Evolutionary conservation across 2,797 vertebrate genomes (phyloP), one percentile per base, ranked within the genome.

Genomic region (Enteromius fasciolatus): DNA sequence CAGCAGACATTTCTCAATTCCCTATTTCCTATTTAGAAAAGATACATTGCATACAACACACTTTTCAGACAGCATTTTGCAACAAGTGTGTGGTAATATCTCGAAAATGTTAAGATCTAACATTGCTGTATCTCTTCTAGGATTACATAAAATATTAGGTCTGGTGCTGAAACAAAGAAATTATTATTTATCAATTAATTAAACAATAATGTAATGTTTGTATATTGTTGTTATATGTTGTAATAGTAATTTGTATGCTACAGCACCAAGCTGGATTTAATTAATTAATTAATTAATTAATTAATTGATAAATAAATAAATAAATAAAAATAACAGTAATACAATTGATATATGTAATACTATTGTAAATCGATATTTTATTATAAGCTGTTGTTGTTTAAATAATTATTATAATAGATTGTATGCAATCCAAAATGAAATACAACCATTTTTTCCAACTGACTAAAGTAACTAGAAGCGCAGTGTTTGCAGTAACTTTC

Each of bases 1-100:
- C 68, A 87, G 85, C 88, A 87, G 89, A 84, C 20, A 80, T 73
- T 80, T 77, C 46, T 81, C n/a, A 61, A 59, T 36, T 41, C 68
- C 25, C 25, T 69, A 20, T 61, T 63, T 57, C 18, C 31, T n/a
- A 9, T 44, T 64, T 74, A 18, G 39, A 14, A 69, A 59, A 23
- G 25, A 76, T 33, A 57, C 46, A 61, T 14, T 68, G 73, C 36
- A 8, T 68, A 61, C 36, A 61, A 14, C 17, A 81, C 9, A 36
- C 20, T 31, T 80, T 80, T 28, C n/a, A 61, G 25, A 72, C 20
- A 61, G 11, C 23, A 14, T 50, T 81, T 73, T 59, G 73, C 52
- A 76, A 76, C 33, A 59, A 59, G 8, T 59, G 11, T 80, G 61
- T 28, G 15, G 74, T 41, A 59, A 76, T 54, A 54, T 74, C 3